These are phyloP conservation scores for Campodea augens DNA, from an alignment of 1,140 invertebrate genomes.

Conservation along the genomic window DNA sequence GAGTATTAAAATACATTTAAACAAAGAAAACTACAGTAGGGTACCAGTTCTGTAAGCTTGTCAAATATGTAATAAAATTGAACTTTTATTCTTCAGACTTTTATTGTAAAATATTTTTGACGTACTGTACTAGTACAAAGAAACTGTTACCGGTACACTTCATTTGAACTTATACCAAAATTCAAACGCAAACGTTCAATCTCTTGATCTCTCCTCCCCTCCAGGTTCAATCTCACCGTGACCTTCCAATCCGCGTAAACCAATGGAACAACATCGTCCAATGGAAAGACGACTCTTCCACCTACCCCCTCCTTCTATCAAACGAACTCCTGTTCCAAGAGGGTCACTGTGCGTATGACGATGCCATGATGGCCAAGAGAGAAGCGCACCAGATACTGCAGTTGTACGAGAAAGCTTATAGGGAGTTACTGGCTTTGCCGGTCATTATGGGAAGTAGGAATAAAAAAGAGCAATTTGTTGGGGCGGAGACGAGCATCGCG, in stretches of 20 bases:
- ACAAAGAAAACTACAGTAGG: too few species aligned
- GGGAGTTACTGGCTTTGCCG: conserved; percentile 81
- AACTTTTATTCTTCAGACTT: too few species aligned
- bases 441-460: conserved; percentile 91
- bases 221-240: conserved; percentile 90
- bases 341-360: conserved; percentile 88
- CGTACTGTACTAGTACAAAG: too few species aligned
- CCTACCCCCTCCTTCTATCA: conserved; percentile 92
- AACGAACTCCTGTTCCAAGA: conserved; percentile 99
- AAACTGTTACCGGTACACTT: too few species aligned
- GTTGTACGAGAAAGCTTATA: conserved; percentile 76
- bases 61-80: too few species aligned
- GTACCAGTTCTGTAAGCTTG: too few species aligned
- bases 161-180: too few species aligned
- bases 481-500: conserved; percentile 92
- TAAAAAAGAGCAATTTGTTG: conserved; percentile 98
- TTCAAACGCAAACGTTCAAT: too few species aligned
- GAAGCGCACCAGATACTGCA: conserved; percentile 72
- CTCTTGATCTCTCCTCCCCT: too few species aligned
- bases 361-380: conserved; percentile 58
- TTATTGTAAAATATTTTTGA: too few species aligned
- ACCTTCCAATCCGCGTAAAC: conserved; percentile 88
- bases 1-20: too few species aligned
- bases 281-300: conserved; percentile 99
- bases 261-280: conserved; percentile 99